Evolutionary conservation across 2,888 invertebrate species (phyloP).

Genomic region (Drosophila mayaguana): DNA sequence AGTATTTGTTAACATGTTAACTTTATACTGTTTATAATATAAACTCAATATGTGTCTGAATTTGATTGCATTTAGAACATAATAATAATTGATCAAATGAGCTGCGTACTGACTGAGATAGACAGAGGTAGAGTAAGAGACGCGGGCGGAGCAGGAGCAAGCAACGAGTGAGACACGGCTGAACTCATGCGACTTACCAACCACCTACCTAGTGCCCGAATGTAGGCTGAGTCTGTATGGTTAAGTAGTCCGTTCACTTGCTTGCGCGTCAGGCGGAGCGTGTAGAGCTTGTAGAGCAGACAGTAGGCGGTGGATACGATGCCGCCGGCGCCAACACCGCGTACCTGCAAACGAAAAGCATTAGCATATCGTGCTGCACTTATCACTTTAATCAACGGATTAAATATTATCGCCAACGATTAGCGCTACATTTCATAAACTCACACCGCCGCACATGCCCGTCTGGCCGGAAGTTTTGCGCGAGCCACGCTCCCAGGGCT

Average conservation of each 20-base stretch:
- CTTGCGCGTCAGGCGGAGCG: slow-evolving; percentile 97
- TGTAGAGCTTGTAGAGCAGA: slow-evolving; percentile 98
- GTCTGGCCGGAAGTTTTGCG: slow-evolving; percentile 98
- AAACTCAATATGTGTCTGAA: too few relatives aligned
- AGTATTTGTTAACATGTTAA: too few relatives aligned
- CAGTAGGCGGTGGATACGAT: slow-evolving; percentile 99
- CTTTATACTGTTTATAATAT: too few relatives aligned
- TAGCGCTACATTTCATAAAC: slow-evolving; percentile 85
- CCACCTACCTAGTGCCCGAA: slow-evolving; percentile 94
- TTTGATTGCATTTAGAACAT: neutral
- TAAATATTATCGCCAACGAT: slow-evolving; percentile 71
- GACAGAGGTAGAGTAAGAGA: neutral
- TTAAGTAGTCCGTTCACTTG: slow-evolving; percentile 98
- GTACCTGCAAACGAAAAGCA: slow-evolving; percentile 87
- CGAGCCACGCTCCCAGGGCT: slow-evolving; percentile 98
- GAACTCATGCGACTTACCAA: slow-evolving; percentile 85
- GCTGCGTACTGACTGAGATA: slow-evolving; percentile 12
- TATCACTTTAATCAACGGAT: slow-evolving; percentile 3
- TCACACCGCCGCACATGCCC: slow-evolving; percentile 99
- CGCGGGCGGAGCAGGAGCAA: slow-evolving; percentile 57
- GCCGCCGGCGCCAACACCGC: slow-evolving; percentile 99
- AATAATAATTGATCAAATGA: neutral
- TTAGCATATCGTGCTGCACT: slow-evolving; percentile 5
- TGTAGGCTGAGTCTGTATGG: slow-evolving; percentile 98
- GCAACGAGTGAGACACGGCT: slow-evolving; percentile 68